Evolutionary conservation across 2,797 vertebrate species (phyloP).

Genomic region (Enoplosus armatus): DNA sequence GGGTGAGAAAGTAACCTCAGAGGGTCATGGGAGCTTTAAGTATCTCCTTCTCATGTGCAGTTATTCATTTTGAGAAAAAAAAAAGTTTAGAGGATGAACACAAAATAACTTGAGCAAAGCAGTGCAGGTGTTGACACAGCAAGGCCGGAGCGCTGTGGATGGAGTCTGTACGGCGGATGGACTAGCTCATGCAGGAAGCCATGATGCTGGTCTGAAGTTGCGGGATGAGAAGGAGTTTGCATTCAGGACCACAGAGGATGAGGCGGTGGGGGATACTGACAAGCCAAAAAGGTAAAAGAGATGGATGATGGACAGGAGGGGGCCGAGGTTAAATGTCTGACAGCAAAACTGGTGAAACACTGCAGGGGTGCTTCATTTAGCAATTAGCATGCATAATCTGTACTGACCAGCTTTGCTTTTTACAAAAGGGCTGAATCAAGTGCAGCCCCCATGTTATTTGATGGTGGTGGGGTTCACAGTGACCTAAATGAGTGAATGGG

Average conservation of each 20-base stretch:
- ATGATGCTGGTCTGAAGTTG: constrained; percentile 28
- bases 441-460: constrained; percentile 24
- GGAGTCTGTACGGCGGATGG: constrained; percentile 26
- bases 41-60: constrained; percentile 33
- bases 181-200: constrained; percentile 70
- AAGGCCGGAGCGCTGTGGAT: constrained; percentile 28
- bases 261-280: constrained; percentile 27
- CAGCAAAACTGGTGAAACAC: not conserved
- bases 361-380: constrained; percentile 39
- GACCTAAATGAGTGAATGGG: constrained; percentile 53
- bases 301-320: not conserved
- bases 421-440: constrained; percentile 44
- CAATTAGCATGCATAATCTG: constrained; percentile 50
- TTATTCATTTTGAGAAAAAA: constrained; percentile 38
- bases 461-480: constrained; percentile 38
- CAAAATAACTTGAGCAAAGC: constrained; percentile 45
- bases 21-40: constrained; percentile 52
- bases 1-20: constrained; percentile 35
- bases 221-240: constrained; percentile 31
- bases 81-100: constrained; percentile 42
- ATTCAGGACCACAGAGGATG: constrained; percentile 34
- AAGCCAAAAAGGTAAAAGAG: constrained; percentile 7
- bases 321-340: constrained; percentile 10
- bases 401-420: constrained; percentile 13
- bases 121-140: constrained; percentile 33